Base-by-base conservation (phyloP, 23 tunicate genomes). In the Corella eumyota region DNA sequence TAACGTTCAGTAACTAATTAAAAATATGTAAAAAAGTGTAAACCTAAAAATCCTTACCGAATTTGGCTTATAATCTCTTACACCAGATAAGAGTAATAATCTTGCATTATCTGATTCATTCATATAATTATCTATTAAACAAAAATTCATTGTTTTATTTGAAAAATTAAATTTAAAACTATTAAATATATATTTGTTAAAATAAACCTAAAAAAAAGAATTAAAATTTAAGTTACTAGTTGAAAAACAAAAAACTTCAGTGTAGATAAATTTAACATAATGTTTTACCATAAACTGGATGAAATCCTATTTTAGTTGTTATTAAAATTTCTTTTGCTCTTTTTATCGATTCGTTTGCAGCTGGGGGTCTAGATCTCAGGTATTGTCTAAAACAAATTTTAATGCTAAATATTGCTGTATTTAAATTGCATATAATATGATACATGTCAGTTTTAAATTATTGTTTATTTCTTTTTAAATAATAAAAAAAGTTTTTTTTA, bases 281-380 rank as follows among this genome's bases (percentile, higher is more conserved):
- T 33, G 0, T 47, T 67, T 63, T 27, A 84, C 98, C 69, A 63
- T 58, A 90, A 3, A 75, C 21, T 1, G 99, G 99, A 62, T 93
- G 99, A 30, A 84, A 58, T 5, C 65, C 84, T 11, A 90, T 62
- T 29, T 68, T 44, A 2, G 52, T 48, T 9, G 67, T 68, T 49
- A 67, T 50, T 5, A 93, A 47, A 44, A 74, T 61, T 60, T 72
- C 83, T 38, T 78, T 93, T 26, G 83, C 53, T 48, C 93, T 70
- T 48, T 73, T 84, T 25, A 77, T 64, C 0, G 95, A 85, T 37
- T 93, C 99, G 20, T 76, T 32, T 4, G 95, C 62, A 22, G 99
- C 83, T 30, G 69, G 77, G 3, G 82, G 83, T 13, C 95, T 77
- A 6, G 95, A 76, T 19, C 76, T 62, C n/a, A 80, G 6, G 59